These are phyloP conservation scores for Drosophila pseudotakahashii DNA, from an alignment of 2,888 invertebrate species.

Conservation along the genomic window DNA sequence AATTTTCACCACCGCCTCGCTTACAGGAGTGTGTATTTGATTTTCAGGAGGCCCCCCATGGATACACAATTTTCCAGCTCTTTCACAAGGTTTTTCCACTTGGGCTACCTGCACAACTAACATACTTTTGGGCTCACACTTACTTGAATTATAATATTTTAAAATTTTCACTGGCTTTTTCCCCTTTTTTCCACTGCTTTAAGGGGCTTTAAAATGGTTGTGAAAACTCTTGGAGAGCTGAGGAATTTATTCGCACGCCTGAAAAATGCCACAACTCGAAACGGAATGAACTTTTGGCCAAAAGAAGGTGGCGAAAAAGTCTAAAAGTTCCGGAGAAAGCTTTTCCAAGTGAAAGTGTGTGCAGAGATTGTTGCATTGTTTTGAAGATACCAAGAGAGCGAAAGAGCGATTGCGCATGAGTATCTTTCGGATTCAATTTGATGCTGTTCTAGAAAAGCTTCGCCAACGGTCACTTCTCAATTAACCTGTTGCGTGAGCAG, in stretches of 20 bases:
- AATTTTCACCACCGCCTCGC: slow-evolving; percentile 25
- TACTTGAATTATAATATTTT: slow-evolving; percentile 20
- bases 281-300: slow-evolving; percentile 61
- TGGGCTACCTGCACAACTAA: neutral
- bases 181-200: slow-evolving; percentile 4
- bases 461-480: slow-evolving; percentile 40
- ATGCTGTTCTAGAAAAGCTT: slow-evolving; percentile 20
- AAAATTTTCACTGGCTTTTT: slow-evolving; percentile 3
- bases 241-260: slow-evolving; percentile 61
- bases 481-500: slow-evolving; percentile 71
- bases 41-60: slow-evolving; percentile 40
- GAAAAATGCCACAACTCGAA: slow-evolving; percentile 69
- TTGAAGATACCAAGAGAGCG: slow-evolving; percentile 41
- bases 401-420: slow-evolving; percentile 55
- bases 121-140: slow-evolving; percentile 9
- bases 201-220: slow-evolving; percentile 16
- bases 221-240: slow-evolving; percentile 23
- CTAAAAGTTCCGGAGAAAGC: slow-evolving; percentile 21
- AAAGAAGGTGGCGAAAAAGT: slow-evolving; percentile 54
- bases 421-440: slow-evolving; percentile 17
- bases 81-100: slow-evolving; percentile 38
- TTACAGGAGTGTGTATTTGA: slow-evolving; percentile 40
- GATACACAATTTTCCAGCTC: slow-evolving; percentile 72
- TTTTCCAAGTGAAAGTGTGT: slow-evolving; percentile 65
- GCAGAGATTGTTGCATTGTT: slow-evolving; percentile 73